phyloP scores from a whole-genome alignment of 2,888 invertebrate species.

The Agriopis marginaria region DNA sequence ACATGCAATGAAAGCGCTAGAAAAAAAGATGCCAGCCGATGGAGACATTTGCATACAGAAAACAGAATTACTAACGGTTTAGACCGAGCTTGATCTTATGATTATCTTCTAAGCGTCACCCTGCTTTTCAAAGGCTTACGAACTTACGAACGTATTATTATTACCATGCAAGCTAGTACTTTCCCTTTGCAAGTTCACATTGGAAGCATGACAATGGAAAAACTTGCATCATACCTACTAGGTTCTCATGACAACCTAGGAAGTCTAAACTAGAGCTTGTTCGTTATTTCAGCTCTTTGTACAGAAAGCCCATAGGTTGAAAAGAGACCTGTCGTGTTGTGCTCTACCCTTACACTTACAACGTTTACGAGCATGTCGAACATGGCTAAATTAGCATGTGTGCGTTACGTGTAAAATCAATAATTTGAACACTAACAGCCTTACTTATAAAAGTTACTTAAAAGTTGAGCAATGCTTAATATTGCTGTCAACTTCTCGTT shows the following conservation, averaged over 20 bases:
- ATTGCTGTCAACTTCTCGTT: too few relatives aligned
- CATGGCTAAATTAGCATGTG: conserved; percentile 1
- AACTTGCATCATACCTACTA: conserved; percentile 34
- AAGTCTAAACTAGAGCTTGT: conserved; percentile 28
- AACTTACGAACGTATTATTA: too few relatives aligned
- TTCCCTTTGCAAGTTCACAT: neutral
- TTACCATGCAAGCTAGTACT: neutral
- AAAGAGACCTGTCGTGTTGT: conserved; percentile 32
- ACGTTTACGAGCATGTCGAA: neutral
- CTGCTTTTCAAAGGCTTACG: neutral
- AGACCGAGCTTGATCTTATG: neutral
- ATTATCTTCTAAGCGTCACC: neutral
- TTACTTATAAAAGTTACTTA: too few relatives aligned
- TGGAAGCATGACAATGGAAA: conserved; percentile 14
- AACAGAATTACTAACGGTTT: too few relatives aligned
- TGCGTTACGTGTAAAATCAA: conserved; percentile 7
- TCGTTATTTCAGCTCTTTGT: conserved; percentile 17
- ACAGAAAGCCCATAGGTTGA: conserved; percentile 9
- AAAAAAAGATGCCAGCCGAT: neutral
- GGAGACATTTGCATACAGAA: too few relatives aligned
- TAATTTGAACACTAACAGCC: neutral
- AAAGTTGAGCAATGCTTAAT: too few relatives aligned
- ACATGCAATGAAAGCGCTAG: conserved; percentile 10
- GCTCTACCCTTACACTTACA: conserved; percentile 10
- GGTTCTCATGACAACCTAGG: conserved; percentile 33